A percentile compares a stretch with the other conserved stretches of the same genome.
Conservation (phyloP, 2,888 invertebrate genomes). For the Schrankia costaestrigalis region DNA sequence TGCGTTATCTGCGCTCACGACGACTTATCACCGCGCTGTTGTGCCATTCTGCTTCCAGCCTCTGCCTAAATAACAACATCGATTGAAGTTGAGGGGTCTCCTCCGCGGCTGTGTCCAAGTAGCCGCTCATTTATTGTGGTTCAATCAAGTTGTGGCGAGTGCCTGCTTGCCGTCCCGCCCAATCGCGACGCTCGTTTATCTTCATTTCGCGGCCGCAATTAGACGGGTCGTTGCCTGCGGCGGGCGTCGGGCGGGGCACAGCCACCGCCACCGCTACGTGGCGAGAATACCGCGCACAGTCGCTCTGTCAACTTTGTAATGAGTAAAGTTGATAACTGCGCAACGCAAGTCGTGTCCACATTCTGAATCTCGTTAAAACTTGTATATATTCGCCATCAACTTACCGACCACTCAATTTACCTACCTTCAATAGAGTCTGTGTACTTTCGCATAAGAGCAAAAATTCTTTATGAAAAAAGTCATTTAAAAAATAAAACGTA, state of each 20-base stretch:
- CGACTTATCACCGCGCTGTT: slow-evolving; percentile 66
- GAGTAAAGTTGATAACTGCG: slow-evolving; percentile 79
- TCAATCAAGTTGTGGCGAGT: slow-evolving; percentile 53
- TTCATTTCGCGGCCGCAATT: slow-evolving; percentile 86
- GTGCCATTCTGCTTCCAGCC: slow-evolving; percentile 35
- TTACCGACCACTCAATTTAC: slow-evolving; percentile 25
- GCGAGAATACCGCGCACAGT: slow-evolving; percentile 65
- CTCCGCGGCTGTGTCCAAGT: slow-evolving; percentile 31
- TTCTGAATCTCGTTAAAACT: slow-evolving; percentile 71
- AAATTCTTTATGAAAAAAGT: too few relatives aligned
- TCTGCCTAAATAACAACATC: slow-evolving; percentile 55
- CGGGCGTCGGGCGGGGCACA: slow-evolving; percentile 43
- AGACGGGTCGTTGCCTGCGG: slow-evolving; percentile 85
- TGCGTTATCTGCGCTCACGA: slow-evolving; percentile 76
- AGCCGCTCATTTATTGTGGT: slow-evolving; percentile 63
- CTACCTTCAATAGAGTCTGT: slow-evolving; percentile 16
- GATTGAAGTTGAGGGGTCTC: slow-evolving; percentile 37
- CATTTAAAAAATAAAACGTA: too few relatives aligned
- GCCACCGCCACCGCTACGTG: slow-evolving; percentile 60
- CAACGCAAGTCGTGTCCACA: slow-evolving; percentile 63
- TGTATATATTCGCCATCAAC: slow-evolving; percentile 28
- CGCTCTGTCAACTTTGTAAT: slow-evolving; percentile 79
- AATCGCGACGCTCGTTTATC: slow-evolving; percentile 85
- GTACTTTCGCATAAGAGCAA: too few relatives aligned
- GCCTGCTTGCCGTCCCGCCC: slow-evolving; percentile 70